Base-by-base conservation (phyloP, 2,888 invertebrate species). In the Troides helena region DNA sequence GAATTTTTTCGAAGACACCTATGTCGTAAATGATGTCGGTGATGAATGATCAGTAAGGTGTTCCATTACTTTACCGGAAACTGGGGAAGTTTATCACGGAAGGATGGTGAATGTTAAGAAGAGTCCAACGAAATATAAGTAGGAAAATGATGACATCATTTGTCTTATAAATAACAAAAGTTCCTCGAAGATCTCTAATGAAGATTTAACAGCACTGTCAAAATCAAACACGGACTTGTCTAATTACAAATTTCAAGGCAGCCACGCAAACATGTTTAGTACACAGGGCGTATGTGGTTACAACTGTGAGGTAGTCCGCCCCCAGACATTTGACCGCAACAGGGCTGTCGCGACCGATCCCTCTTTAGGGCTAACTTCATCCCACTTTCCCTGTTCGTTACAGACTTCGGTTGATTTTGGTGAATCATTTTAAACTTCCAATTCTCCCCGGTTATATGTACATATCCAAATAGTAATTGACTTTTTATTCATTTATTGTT, bases 211-310 rank as follows among this genome's bases (percentile, higher is more conserved):
- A 58, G 12, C 10, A 8, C 46, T 66, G 21, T 36, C 62, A 8
- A 58, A 63, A 46, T 30, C 36, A 68, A 58, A 62, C 56, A 68
- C n/a, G 46, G 57, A 83, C 80, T 81, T 81, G 80, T 78, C 81
- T 80, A 84, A 85, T 85, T 83, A 85, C 80, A 76, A 79, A 81
- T 81, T 80, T 81, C 80, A 81, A 78, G 81, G 82, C 78, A 79
- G 79, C 81, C 78, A 76, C 77, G 81, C 81, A 84, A 84, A 85
- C 82, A 82, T 79, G 81, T 81, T 77, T 78, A 77, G 80, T 77
- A 81, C 77, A 78, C 57, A 80, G 74, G 75, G 75, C 78, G 77
- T 78, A 75, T 83, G 85, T 76, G 86, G 86, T 82, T 77, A 67
- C 78, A 80, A 58, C 57, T 68, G 18, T 57, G 30, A 65, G 69